Conservation (phyloP, 2,888 invertebrate genomes). For the Atrina japonica region DNA sequence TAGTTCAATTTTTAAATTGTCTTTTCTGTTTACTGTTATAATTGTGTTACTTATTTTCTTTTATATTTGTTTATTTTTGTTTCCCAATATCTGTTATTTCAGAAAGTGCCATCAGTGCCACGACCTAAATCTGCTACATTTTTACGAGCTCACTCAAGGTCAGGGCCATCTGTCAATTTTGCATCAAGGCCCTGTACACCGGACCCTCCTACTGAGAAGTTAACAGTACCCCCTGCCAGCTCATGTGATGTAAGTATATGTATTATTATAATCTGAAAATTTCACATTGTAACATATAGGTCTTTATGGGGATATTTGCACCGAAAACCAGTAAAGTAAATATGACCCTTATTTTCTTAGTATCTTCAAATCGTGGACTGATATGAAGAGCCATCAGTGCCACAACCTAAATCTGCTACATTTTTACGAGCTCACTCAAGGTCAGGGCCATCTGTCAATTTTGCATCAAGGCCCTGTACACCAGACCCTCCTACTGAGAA, state of each 20-base stretch:
- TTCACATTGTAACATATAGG: no score
- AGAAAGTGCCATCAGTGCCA: constrained; percentile 71
- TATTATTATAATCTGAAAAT: no score
- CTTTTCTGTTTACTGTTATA: no score
- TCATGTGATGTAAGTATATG: constrained; percentile 66
- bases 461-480: constrained; percentile 66
- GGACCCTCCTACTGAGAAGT: constrained; percentile 61
- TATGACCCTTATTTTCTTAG: no score
- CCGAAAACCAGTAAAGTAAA: no score
- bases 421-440: constrained; percentile 79
- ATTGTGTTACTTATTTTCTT: no score
- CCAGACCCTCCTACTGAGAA: constrained; percentile 65
- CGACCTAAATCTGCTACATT: constrained; percentile 76
- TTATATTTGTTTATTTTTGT: no score
- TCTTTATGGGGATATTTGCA: no score
- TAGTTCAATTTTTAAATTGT: no score
- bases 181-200: constrained; percentile 68
- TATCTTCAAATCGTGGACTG: no score
- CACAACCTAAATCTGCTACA: constrained; percentile 74
- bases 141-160: constrained; percentile 78
- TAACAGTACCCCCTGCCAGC: constrained; percentile 73
- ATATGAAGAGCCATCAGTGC: constrained; percentile 66
- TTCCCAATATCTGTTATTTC: constrained; percentile 42
- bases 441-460: constrained; percentile 69
- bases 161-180: constrained; percentile 69